phyloP scores from a whole-genome alignment of 1,140 invertebrate genomes.

The Helicoverpa zea region DNA sequence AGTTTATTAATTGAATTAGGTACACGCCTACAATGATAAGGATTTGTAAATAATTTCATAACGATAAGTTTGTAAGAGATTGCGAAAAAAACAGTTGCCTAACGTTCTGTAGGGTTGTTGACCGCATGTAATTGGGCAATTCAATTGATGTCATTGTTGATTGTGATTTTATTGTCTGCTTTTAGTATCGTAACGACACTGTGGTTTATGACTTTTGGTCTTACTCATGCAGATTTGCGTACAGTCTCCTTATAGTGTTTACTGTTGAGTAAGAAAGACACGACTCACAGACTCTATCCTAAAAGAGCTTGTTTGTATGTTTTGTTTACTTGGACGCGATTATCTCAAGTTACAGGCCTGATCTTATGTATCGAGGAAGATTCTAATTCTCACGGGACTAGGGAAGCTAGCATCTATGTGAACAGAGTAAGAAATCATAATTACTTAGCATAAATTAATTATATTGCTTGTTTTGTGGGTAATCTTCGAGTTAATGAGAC shows the following conservation, averaged over 20 bases:
- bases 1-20: slow-evolving; percentile 18
- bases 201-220: slow-evolving; percentile 20
- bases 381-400: too few relatives aligned
- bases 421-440: too few relatives aligned
- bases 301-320: too few relatives aligned
- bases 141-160: slow-evolving; percentile 44
- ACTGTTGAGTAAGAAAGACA: too few relatives aligned
- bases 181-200: slow-evolving; percentile 28
- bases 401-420: too few relatives aligned
- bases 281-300: too few relatives aligned
- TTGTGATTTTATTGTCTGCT: slow-evolving; percentile 27
- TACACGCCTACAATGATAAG: slow-evolving; percentile 23
- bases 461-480: neutral
- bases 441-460: neutral
- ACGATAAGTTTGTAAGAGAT: slow-evolving; percentile 25
- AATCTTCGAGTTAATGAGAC: slow-evolving; percentile 9
- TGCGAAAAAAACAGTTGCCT: slow-evolving; percentile 16
- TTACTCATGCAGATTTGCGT: neutral
- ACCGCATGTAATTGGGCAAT: slow-evolving; percentile 46
- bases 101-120: slow-evolving; percentile 6
- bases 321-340: too few relatives aligned
- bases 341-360: too few relatives aligned
- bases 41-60: slow-evolving; percentile 23
- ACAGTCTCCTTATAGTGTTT: neutral
- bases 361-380: too few relatives aligned